Evolutionary conservation across 2,888 invertebrate species (phyloP).

Genomic region (Scelioninae gen. 1): DNA sequence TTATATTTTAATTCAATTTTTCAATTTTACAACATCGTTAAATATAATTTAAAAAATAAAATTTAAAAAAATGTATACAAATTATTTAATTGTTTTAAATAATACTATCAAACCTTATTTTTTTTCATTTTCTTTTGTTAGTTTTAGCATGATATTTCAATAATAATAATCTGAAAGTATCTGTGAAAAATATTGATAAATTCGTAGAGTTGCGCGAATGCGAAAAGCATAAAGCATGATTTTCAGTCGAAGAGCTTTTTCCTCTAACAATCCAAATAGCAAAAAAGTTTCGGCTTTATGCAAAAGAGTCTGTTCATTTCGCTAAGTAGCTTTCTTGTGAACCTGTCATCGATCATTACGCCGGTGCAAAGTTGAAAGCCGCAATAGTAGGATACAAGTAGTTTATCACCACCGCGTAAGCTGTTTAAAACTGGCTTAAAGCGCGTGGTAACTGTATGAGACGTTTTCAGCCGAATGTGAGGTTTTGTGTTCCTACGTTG

Average conservation of each 20-base stretch:
- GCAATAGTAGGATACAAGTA: slow-evolving; percentile 37
- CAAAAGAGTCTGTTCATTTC: slow-evolving; percentile 64
- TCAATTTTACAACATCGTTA: no score
- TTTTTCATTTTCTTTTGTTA: no score
- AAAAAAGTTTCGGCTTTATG: slow-evolving; percentile 39
- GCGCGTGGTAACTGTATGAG: slow-evolving; percentile 29
- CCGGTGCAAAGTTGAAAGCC: slow-evolving; percentile 39
- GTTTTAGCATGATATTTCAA: no score
- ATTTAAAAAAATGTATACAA: no score
- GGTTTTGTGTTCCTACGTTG: slow-evolving; percentile 13
- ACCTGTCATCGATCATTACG: slow-evolving; percentile 50
- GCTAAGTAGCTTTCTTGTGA: slow-evolving; percentile 61
- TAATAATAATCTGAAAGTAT: neutral
- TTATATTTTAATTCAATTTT: no score
- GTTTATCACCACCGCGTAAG: slow-evolving; percentile 48
- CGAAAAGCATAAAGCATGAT: slow-evolving; percentile 15
- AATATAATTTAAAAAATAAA: no score
- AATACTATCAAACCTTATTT: no score
- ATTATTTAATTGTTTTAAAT: no score
- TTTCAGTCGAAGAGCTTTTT: slow-evolving; percentile 31
- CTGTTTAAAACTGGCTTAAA: slow-evolving; percentile 55
- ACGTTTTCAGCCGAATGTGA: slow-evolving; percentile 33
- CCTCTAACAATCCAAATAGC: no score
- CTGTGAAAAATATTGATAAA: no score
- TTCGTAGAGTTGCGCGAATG: no score